phyloP scores from a whole-genome alignment of 2,113 vertebrate species.

The Takifugu bimaculatus region DNA sequence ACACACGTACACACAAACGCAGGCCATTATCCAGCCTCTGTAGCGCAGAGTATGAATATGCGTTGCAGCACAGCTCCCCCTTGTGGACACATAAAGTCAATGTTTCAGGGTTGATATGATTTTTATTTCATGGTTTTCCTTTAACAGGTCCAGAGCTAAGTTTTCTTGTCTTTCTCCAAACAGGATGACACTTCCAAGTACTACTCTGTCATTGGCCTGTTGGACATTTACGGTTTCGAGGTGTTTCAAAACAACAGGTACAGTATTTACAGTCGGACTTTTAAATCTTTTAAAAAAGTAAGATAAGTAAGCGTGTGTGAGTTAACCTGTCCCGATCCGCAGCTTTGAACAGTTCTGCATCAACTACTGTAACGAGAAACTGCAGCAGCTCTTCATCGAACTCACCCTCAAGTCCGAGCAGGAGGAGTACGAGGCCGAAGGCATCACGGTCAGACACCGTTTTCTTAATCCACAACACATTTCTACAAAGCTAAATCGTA shows the following conservation, averaged over 20 bases:
- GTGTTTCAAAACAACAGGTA: constrained; percentile 98
- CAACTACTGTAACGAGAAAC: constrained; percentile 97
- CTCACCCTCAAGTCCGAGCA: constrained; percentile 95
- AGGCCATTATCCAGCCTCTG: too few species aligned
- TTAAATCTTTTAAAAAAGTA: too few species aligned
- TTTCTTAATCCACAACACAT: background rate
- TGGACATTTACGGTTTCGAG: constrained; percentile 98
- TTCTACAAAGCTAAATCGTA: too few species aligned
- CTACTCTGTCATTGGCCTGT: constrained; percentile 86
- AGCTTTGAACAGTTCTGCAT: constrained; percentile 99
- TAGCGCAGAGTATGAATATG: background rate
- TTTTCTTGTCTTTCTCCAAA: constrained; percentile 4
- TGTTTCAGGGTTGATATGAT: background rate
- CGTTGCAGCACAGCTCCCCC: constrained; percentile 31
- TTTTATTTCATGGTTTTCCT: background rate
- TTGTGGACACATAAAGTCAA: constrained; percentile 45
- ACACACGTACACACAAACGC: background rate
- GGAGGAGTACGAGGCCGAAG: constrained; percentile 94
- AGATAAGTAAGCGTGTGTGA: too few species aligned
- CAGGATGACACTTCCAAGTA: constrained; percentile 83
- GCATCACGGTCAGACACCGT: constrained; percentile 86
- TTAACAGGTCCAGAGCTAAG: background rate
- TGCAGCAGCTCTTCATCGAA: constrained; percentile 98
- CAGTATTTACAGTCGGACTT: constrained; percentile 1
- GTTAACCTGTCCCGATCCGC: constrained; percentile 14